Evolutionary conservation across 2,888 invertebrate species (phyloP), one percentile per base, ranked within the genome.

Genomic region (Brassicogethes aeneus): DNA sequence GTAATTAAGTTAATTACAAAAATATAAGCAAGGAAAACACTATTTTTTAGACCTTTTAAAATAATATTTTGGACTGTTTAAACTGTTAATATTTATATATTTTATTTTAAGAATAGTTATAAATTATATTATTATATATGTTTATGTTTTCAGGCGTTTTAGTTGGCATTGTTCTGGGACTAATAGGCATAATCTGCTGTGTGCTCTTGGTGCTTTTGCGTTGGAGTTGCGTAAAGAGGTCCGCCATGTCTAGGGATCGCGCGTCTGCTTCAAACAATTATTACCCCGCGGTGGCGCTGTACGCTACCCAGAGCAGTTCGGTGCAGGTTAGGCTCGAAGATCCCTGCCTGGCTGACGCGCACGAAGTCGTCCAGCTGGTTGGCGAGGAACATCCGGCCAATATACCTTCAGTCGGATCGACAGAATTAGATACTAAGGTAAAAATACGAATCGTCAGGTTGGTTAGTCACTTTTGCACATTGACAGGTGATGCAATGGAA

Each of bases 341-440:
- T 33, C 50, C 55, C 1, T 57, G 59, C 41, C 42, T 49, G 2
- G 47, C 51, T 15, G 66, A 68, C 34, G 70, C 70, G 48, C 32
- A 32, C 32, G 32, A 32, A 41, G 62, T 67, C 51, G 62, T 70
- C 43, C 64, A 62, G 42, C 52, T 64, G 62, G 62, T 67, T 3
- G 46, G 53, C 60, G 57, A 57, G 14, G 58, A 32, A 3, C 32
- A 10, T 42, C 65, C 67, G 47, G 68, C 70, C 32, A 55, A 58
- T 39, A 55, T 62, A 41, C 60, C 61, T 15, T 50, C 60, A 2
- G 40, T 52, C 3, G 51, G 53, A 3, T 54, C 57, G 1, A 53
- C 56, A 10, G 72, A 74, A 52, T 60, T 74, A n/a, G 77, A 78
- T 53, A 72, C 76, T 1, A 78, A 79, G 68, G 77, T 76, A 62